Conservation (phyloP, 1,140 invertebrate genomes). For the Stenopsyche tienmushanensis region DNA sequence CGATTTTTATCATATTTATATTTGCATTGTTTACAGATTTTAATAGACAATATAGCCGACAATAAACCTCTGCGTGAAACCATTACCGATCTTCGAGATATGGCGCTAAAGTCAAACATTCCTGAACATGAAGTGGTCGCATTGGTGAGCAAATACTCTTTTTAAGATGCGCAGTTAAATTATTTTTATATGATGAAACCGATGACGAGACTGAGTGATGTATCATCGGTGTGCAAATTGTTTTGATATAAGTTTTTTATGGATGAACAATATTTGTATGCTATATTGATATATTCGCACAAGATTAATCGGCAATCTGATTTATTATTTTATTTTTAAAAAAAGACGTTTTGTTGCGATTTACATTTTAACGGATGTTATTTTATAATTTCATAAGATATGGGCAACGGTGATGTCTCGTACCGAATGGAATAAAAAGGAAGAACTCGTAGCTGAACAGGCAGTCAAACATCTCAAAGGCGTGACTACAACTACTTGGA, state of each 20-base stretch:
- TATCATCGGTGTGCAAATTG: conserved; percentile 11
- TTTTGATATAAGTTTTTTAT: conserved; percentile 32
- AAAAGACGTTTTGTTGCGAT: background rate
- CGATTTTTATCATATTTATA: too few relatives aligned
- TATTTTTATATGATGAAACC: conserved; percentile 35
- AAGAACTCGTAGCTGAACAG: conserved; percentile 93
- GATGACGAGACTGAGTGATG: conserved; percentile 41
- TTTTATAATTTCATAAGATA: conserved; percentile 57
- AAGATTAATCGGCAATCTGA: conserved; percentile 39
- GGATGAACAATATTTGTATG: background rate
- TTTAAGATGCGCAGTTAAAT: background rate
- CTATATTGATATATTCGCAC: conserved; percentile 22
- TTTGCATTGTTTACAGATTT: conserved; percentile 48
- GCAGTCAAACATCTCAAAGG: conserved; percentile 86
- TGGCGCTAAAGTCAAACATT: conserved; percentile 77
- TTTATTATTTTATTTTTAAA: conserved; percentile 14
- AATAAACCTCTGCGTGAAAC: conserved; percentile 80
- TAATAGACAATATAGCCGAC: conserved; percentile 81
- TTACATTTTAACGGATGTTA: too few relatives aligned
- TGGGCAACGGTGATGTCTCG: conserved; percentile 93
- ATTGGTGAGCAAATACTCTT: conserved; percentile 59
- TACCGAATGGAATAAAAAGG: conserved; percentile 98
- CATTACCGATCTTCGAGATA: conserved; percentile 80
- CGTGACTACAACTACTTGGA: conserved; percentile 81
- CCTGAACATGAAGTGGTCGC: conserved; percentile 87